Percentiles rank a stretch among this genome's conserved stretches.
Evolutionary conservation across 2,797 vertebrate genomes (phyloP).

Genomic region (Coranthus polyacanthus): DNA sequence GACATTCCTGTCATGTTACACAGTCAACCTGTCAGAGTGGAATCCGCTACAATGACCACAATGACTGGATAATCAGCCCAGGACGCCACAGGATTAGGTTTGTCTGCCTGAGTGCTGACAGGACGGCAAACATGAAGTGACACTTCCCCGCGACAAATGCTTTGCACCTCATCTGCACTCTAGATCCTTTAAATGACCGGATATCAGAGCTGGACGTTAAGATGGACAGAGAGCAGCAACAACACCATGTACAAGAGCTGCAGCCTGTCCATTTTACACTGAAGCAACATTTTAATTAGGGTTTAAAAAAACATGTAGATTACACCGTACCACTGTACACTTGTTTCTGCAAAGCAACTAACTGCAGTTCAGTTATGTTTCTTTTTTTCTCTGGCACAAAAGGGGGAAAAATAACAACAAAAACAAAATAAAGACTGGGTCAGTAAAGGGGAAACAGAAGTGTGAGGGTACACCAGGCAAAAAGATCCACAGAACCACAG

Average conservation of each 20-base stretch:
- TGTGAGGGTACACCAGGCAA: no score
- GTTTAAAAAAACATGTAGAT: no score
- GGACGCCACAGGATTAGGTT: slow-evolving; percentile 23
- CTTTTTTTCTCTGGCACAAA: no score
- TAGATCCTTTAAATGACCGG: background rate
- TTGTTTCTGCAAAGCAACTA: no score
- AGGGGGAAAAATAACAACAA: no score
- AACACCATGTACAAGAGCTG: background rate
- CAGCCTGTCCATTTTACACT: no score
- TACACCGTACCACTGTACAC: no score
- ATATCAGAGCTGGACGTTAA: background rate
- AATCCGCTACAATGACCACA: slow-evolving; percentile 63
- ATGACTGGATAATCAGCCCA: slow-evolving; percentile 40
- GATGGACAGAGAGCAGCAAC: background rate
- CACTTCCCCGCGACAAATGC: background rate
- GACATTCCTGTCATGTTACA: slow-evolving; percentile 61
- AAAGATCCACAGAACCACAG: no score
- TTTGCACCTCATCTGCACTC: background rate
- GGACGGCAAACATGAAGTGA: slow-evolving; percentile 9
- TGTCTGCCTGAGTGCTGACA: slow-evolving; percentile 13
- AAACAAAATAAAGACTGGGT: no score
- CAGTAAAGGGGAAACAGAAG: no score
- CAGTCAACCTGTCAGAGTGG: slow-evolving; percentile 57
- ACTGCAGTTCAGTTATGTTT: no score
- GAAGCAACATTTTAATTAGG: no score